Percentiles rank a stretch among this genome's conserved stretches.
phyloP scores from a whole-genome alignment of 1,140 invertebrate species.

The Drosophila teissieri region DNA sequence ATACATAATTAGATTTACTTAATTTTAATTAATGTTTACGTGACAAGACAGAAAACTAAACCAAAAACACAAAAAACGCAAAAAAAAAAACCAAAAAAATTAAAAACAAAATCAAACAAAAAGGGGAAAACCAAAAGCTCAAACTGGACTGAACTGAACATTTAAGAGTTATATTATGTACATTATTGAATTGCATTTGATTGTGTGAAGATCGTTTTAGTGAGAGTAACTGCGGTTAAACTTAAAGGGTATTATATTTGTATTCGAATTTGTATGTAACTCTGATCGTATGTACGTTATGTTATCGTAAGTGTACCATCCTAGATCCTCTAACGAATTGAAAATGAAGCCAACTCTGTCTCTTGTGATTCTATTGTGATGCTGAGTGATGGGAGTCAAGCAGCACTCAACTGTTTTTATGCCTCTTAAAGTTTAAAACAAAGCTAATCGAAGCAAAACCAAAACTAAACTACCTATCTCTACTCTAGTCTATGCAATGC shows the following conservation, averaged over 20 bases:
- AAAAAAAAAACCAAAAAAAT: constrained; percentile 30
- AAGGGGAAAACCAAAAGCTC: constrained; percentile 75
- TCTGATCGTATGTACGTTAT: constrained; percentile 63
- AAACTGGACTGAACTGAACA: constrained; percentile 84
- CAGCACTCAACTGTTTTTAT: constrained; percentile 77
- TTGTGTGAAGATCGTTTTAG: constrained; percentile 52
- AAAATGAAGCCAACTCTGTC: constrained; percentile 73
- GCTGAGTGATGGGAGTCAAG: constrained; percentile 66
- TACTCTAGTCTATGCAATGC: constrained; percentile 56
- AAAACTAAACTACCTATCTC: constrained; percentile 62
- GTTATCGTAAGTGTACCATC: constrained; percentile 35
- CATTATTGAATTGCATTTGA: constrained; percentile 68
- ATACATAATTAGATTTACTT: constrained; percentile 71
- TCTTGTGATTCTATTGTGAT: constrained; percentile 82
- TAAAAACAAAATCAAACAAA: constrained; percentile 45
- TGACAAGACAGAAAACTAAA: constrained; percentile 55
- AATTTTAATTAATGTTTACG: constrained; percentile 68
- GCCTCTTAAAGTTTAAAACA: constrained; percentile 78
- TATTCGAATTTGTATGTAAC: constrained; percentile 64
- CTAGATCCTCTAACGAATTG: constrained; percentile 29
- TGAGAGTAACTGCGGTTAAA: constrained; percentile 36
- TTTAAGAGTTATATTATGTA: constrained; percentile 77
- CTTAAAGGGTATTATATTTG: constrained; percentile 63
- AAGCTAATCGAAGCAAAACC: constrained; percentile 44
- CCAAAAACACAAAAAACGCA: constrained; percentile 37